phyloP scores from a whole-genome alignment of 2,113 vertebrate genomes.

The Lasiurus cinereus region DNA sequence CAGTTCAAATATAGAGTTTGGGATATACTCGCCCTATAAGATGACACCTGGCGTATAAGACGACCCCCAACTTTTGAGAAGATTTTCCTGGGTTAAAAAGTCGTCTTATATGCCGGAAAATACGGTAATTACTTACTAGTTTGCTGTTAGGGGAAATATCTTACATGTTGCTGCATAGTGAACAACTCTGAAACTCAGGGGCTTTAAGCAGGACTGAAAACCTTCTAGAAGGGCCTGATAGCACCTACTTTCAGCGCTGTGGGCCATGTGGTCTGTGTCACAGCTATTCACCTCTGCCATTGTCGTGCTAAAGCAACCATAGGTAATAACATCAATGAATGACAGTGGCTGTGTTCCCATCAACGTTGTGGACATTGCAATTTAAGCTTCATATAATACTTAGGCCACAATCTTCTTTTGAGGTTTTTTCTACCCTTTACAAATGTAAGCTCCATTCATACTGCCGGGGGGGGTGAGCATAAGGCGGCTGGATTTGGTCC shows the following conservation, averaged over 20 bases:
- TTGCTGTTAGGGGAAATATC: not conserved
- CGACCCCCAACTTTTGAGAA: too few species aligned
- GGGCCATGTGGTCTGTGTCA: not conserved
- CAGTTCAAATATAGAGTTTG: too few species aligned
- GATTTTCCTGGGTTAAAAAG: too few species aligned
- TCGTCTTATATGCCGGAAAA: too few species aligned
- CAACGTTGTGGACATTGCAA: not conserved
- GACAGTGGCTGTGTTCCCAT: not conserved
- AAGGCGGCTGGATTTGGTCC: not conserved
- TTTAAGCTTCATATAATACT: conserved; percentile 4
- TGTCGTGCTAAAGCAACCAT: not conserved
- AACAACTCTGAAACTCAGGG: not conserved
- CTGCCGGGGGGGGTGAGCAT: too few species aligned
- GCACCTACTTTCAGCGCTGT: not conserved
- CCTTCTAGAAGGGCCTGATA: not conserved
- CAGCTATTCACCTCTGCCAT: not conserved
- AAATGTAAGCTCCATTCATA: not conserved
- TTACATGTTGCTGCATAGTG: not conserved
- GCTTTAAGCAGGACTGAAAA: not conserved
- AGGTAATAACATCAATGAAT: not conserved
- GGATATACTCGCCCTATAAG: too few species aligned
- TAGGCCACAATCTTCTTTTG: not conserved
- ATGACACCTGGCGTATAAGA: too few species aligned
- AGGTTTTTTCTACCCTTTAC: not conserved
- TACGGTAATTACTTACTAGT: not conserved